Percentiles rank a stretch among this genome's conserved stretches.
These are phyloP conservation scores for Pogonomyrmex barbatus DNA, from an alignment of 1,140 invertebrate genomes.

Conservation along the genomic window DNA sequence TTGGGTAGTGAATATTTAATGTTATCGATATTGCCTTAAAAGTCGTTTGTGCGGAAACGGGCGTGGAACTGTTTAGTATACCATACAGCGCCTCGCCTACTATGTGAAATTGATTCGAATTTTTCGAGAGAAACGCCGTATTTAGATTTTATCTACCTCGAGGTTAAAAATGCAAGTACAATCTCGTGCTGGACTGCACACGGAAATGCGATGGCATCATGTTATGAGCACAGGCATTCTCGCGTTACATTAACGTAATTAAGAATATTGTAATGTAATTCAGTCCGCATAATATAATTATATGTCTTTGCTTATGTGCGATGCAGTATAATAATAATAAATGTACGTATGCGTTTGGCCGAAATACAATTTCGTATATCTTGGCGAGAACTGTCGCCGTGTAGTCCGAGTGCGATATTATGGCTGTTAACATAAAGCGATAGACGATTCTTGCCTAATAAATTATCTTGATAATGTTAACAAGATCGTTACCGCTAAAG, in stretches of 20 bases:
- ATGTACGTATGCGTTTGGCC: conserved; percentile 11
- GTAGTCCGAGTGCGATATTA: not conserved
- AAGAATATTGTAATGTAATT: conserved; percentile 44
- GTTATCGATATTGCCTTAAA: conserved; percentile 65
- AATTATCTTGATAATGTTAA: conserved; percentile 40
- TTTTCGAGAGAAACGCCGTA: conserved; percentile 45
- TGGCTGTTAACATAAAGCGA: conserved; percentile 9
- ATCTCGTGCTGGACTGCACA: conserved; percentile 33
- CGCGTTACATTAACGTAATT: conserved; percentile 47
- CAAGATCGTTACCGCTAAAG: conserved; percentile 32
- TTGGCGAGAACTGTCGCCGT: not conserved
- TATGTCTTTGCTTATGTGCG: conserved; percentile 8
- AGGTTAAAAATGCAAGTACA: conserved; percentile 51
- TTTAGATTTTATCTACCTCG: conserved; percentile 36
- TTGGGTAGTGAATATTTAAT: conserved; percentile 66
- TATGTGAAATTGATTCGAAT: conserved; percentile 56
- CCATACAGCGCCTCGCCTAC: conserved; percentile 1
- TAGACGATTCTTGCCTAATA: not conserved
- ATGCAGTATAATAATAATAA: conserved; percentile 49
- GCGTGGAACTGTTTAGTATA: conserved; percentile 13
- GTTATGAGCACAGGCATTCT: conserved; percentile 34
- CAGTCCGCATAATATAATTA: conserved; percentile 36
- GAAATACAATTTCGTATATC: not conserved
- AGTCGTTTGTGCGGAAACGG: conserved; percentile 55
- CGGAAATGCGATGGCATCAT: conserved; percentile 22